Percentiles rank a stretch among this genome's conserved stretches.
Conservation (phyloP, 1,140 invertebrate species). For the Rhopalosiphum maidis region DNA sequence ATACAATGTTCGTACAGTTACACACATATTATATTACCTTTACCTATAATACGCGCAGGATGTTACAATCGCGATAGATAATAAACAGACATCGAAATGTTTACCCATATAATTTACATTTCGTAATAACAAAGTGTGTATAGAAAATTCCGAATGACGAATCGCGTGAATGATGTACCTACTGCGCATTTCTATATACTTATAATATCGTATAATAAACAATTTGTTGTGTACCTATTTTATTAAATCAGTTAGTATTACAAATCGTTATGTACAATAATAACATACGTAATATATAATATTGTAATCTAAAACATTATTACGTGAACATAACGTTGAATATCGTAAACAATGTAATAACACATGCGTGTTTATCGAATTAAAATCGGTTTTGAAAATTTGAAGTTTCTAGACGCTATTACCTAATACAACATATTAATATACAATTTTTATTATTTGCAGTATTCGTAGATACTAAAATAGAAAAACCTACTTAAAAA, state of each 20-base stretch:
- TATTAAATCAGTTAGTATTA: background rate
- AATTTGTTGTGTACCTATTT: background rate
- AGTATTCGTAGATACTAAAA: background rate
- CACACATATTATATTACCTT: background rate
- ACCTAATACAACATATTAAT: background rate
- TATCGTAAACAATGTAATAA: background rate
- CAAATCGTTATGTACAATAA: background rate
- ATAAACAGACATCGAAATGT: background rate
- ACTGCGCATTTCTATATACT: background rate
- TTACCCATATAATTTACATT: background rate
- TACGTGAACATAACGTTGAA: background rate
- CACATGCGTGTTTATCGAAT: background rate
- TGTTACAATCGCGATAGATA: background rate
- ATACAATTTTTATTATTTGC: background rate
- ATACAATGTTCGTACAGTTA: background rate
- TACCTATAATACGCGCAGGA: background rate
- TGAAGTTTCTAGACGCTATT: background rate
- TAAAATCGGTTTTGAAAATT: background rate
- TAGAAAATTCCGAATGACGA: background rate
- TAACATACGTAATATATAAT: background rate
- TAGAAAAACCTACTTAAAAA: background rate
- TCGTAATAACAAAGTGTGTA: background rate
- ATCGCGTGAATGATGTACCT: background rate
- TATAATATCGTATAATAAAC: background rate
- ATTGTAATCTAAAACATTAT: background rate